Evolutionary conservation across 1,140 invertebrate genomes (phyloP), one percentile per base, ranked within the genome.

Genomic region (Drosophila setifemur): DNA sequence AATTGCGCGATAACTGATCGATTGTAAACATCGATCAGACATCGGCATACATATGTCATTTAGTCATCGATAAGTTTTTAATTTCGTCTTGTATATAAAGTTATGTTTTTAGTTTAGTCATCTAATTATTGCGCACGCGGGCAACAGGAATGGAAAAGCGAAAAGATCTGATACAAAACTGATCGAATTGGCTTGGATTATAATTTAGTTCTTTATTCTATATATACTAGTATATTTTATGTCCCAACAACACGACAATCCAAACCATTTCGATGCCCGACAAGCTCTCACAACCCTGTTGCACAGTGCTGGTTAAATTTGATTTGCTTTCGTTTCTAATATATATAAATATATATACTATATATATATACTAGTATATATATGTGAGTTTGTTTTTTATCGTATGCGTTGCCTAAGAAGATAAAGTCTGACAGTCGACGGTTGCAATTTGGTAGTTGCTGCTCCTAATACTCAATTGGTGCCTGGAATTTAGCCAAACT

Each of bases 401-500:
- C 28, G 54, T 47, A 33, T 53, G 26, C 54, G 23, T 63, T 71
- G 64, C 49, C 69, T 66, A 81, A 52, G 57, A 54, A 45, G 8
- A 33, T 54, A 57, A 48, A 48, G 45, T 71, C 50, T 67, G 53
- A 76, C 70, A 73, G 69, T 64, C 53, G 47, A 60, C 29, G 39
- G 35, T 58, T 18, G 35, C 54, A 58, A 48, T 48, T 58, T 58
- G 54, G 35, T 58, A 35, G 12, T 50, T 44, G 55, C 68, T 60
- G 29, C 42, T 70, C 39, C 39, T 71, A 71, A 60, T 71, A 70
- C 68, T 60, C 45, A 49, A 43, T 54, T 48, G 60, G 55, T 64
- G 60, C 57, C 58, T 63, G 39, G 21, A 28, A n/a, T n/a, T 61
- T 45, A 61, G 58, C 21, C 60, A 54, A 60, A 54, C 26, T 55